phyloP scores from a whole-genome alignment of 2,888 invertebrate genomes.

The Epistrophe grossulariae region DNA sequence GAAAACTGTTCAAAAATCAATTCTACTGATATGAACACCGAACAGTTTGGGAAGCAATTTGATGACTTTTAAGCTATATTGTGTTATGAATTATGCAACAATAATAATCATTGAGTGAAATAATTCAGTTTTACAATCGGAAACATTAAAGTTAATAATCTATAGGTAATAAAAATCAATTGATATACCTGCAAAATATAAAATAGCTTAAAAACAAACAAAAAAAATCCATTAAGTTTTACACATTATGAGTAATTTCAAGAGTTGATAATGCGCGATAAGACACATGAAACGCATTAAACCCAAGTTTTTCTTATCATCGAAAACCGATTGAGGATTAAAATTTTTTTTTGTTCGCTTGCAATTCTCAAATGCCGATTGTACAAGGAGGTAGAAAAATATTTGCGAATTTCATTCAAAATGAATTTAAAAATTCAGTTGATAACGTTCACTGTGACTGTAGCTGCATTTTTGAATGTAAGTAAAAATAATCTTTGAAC shows the following conservation, averaged over 20 bases:
- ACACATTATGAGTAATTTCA: neutral
- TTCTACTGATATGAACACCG: too few relatives aligned
- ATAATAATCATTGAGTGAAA: too few relatives aligned
- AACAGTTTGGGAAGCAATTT: too few relatives aligned
- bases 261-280: neutral
- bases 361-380: constrained; percentile 1
- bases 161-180: neutral
- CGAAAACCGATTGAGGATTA: constrained; percentile 11
- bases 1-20: too few relatives aligned
- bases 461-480: neutral
- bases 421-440: constrained; percentile 4
- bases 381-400: neutral
- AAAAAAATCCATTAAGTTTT: neutral
- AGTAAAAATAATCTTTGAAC: neutral
- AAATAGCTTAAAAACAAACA: neutral
- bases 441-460: neutral
- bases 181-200: neutral
- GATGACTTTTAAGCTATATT: too few relatives aligned
- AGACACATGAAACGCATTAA: neutral
- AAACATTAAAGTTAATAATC: neutral
- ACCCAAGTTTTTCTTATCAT: neutral
- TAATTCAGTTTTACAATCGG: neutral
- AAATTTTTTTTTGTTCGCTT: neutral
- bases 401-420: neutral
- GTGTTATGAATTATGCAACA: too few relatives aligned